Base-by-base conservation (phyloP, 2,888 invertebrate genomes). In the Mantis religiosa region DNA sequence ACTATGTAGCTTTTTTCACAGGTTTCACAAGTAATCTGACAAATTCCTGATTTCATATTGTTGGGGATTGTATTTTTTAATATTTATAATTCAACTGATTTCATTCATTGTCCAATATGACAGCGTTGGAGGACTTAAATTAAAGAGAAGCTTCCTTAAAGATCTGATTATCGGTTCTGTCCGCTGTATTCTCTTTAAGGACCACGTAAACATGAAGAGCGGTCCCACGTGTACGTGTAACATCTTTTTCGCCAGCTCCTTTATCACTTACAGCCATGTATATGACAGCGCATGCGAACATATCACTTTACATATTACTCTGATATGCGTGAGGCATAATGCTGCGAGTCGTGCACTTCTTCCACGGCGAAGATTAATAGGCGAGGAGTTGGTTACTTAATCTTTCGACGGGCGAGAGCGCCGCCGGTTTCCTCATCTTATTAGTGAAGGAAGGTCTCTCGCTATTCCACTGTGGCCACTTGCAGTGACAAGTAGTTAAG, bases 261-360 rank as follows among this genome's bases (percentile, higher is more conserved):
- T 20, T 71, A 71, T 71, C 54, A 25, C 54, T 71, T 71, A 71
- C 2, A 20, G 20, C 54, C 54, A 4, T 3, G 54, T 71, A 6
- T 25, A 2, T 71, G 54, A 15, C 54, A 15, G 14, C 54, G 54
- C 54, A 71, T 71, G 54, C 0, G 30, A 87, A 82, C 86, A 87
- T 82, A 87, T 87, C 87, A 87, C 82, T 87, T 87, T 87, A 87
- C 87, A 87, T 87, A 87, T 87, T 82, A 87, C 27, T 87, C 41
- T 87, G 87, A 82, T 87, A 82, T 82, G 87, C 87, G 87, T 87
- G 82, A 87, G 82, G 34, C 34, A 82, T 87, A 87, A 87, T 82
- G 27, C 87, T n/a, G 54, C 2, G 54, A 20, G 54, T 71, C 54
- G 54, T 71, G 54, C 54, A 20, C 14, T 71, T 71, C 54, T 71